Base-by-base conservation (phyloP, 2,113 vertebrate genomes). In the Colinus virginianus region DNA sequence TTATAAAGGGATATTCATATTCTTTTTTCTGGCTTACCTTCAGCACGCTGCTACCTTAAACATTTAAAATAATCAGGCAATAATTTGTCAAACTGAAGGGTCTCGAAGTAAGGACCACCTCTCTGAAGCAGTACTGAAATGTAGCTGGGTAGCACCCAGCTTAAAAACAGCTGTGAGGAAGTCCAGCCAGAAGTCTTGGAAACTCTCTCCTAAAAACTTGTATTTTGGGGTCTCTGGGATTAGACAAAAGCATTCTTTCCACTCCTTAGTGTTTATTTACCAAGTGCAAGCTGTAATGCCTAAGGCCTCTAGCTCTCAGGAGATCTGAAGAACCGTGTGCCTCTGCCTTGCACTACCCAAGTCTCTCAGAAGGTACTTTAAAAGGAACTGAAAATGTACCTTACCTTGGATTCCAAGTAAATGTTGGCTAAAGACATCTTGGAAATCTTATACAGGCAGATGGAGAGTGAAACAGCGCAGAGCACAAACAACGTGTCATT, bases 351-450 rank as follows among this genome's bases (percentile, higher is more conserved):
- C 43, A 61, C 64, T 82, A 66, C 69, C 49, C 26, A 72, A 26
- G 8, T 79, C 55, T 78, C 66, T 72, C 43, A 91, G 51, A 83
- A 94, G 67, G 71, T 74, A 74, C 90, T 81, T 69, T 63, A 72
- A 87, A 93, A 95, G 63, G 67, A 94, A 84, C 36, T 83, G 71
- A 94, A 96, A 95, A 91, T 94, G 87, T 94, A 94, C 89, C 97
- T 97, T 96, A 99, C 99, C 98, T 99, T 99, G 69, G 99, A 99
- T 89, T 99, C 99, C 98, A 99, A 96, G 98, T 99, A 99, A 94
- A 99, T 98, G 97, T 99, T 99, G 95, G 99, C 98, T 95, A 99
- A 97, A 23, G 99, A 99, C 99, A 99, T 99, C 98, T 99, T 99
- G 30, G 99, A 99, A 77, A 99, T 99, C 96, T 98, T 99, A 98